Conservation (phyloP, 2,888 invertebrate genomes). For the Idaea biselata region DNA sequence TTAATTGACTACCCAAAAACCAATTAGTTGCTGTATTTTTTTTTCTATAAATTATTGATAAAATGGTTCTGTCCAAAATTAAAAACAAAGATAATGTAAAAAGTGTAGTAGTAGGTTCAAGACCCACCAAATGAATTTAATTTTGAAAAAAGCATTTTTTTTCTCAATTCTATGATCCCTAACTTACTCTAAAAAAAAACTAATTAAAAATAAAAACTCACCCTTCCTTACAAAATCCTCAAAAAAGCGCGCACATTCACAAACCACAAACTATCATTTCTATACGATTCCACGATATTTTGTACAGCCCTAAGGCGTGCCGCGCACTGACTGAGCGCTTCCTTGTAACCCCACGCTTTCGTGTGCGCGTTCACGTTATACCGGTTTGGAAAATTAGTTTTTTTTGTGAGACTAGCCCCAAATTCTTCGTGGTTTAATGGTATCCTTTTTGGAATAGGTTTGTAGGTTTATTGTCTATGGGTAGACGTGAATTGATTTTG, state of each 20-base stretch:
- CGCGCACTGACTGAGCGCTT: constrained; percentile 48
- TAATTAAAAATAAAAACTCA: constrained; percentile 5
- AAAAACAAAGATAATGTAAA: no score
- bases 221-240: constrained; percentile 7
- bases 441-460: neutral
- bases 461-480: no score
- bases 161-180: no score
- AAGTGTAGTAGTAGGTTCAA: no score
- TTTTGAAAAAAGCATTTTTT: no score
- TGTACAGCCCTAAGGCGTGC: constrained; percentile 41
- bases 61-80: no score
- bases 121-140: no score
- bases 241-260: constrained; percentile 16
- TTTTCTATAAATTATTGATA: no score
- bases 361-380: constrained; percentile 42
- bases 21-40: no score
- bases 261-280: constrained; percentile 16
- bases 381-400: neutral
- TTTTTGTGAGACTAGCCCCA: neutral
- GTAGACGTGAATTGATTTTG: no score
- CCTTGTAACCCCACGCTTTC: constrained; percentile 41
- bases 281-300: constrained; percentile 16
- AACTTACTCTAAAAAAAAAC: no score
- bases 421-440: neutral
- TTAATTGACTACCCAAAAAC: no score